phyloP scores from a whole-genome alignment of 2,113 vertebrate genomes.

The Sander lucioperca region DNA sequence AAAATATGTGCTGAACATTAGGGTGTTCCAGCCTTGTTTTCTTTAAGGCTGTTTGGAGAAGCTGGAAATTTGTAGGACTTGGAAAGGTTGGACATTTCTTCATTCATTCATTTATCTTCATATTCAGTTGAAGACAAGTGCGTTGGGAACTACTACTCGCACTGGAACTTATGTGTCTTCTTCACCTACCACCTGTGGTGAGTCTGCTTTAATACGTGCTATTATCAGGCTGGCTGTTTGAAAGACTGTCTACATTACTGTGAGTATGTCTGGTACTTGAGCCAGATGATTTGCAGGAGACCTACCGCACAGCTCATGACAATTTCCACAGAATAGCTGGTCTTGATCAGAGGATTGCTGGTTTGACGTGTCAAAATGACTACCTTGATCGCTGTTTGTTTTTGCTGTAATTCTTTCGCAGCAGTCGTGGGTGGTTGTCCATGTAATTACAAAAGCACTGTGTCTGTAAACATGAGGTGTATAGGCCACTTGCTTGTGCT shows the following conservation, averaged over 20 bases:
- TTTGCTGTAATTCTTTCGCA: not conserved
- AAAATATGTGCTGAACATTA: not conserved
- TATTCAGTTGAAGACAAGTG: not conserved
- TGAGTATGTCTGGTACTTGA: constrained; percentile 2
- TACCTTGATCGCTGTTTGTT: not conserved
- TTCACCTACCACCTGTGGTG: not conserved
- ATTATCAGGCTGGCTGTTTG: not conserved
- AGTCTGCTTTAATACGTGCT: not conserved
- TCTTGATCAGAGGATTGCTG: constrained; percentile 31
- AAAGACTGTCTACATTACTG: not conserved
- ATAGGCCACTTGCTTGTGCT: not conserved
- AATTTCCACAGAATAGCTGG: constrained; percentile 30
- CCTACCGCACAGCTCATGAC: constrained; percentile 5
- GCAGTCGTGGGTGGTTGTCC: not conserved
- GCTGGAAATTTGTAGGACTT: not conserved
- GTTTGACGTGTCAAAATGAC: constrained; percentile 31
- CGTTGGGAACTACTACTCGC: not conserved
- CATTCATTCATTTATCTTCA: not conserved
- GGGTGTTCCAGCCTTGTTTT: constrained; percentile 3
- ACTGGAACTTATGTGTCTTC: not conserved
- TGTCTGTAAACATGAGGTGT: not conserved
- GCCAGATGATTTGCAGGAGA: constrained; percentile 36
- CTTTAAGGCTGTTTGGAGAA: not conserved
- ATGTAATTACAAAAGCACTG: not conserved
- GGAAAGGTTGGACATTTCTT: not conserved